phyloP scores from a whole-genome alignment of 2,888 invertebrate species.

The Torymus aiolomorphi region DNA sequence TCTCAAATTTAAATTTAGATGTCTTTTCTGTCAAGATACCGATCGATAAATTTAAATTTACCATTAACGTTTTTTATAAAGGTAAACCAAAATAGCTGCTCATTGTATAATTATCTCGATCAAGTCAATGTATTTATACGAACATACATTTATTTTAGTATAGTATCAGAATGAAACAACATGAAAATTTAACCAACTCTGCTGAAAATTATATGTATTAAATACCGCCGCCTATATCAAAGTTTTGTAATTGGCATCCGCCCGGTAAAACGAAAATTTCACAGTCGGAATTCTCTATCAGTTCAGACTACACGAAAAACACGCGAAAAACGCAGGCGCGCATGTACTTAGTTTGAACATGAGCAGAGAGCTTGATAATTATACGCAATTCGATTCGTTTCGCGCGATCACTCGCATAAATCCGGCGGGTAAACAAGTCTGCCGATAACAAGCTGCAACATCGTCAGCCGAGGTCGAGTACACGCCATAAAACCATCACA shows the following conservation, averaged over 20 bases:
- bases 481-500: slow-evolving; percentile 13
- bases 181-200: too few species aligned
- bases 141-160: too few species aligned
- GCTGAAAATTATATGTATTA: too few species aligned
- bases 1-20: slow-evolving; percentile 20
- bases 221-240: too few species aligned
- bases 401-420: slow-evolving; percentile 10
- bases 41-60: slow-evolving; percentile 35
- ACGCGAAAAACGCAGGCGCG: not conserved
- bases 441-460: slow-evolving; percentile 28
- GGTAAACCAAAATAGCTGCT: not conserved
- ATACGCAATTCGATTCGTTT: slow-evolving; percentile 22
- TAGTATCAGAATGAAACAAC: too few species aligned
- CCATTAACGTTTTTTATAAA: not conserved
- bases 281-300: too few species aligned
- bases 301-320: too few species aligned
- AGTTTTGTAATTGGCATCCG: too few species aligned
- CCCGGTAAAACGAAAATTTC: too few species aligned
- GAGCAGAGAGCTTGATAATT: slow-evolving; percentile 11
- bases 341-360: not conserved
- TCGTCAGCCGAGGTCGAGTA: slow-evolving; percentile 12
- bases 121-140: not conserved
- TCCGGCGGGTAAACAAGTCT: slow-evolving; percentile 22
- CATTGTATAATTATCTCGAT: not conserved
- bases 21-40: not conserved